A percentile compares a stretch with the other conserved stretches of the same genome.
Conservation (phyloP, 2,888 invertebrate species). For the Epiblema foenella region DNA sequence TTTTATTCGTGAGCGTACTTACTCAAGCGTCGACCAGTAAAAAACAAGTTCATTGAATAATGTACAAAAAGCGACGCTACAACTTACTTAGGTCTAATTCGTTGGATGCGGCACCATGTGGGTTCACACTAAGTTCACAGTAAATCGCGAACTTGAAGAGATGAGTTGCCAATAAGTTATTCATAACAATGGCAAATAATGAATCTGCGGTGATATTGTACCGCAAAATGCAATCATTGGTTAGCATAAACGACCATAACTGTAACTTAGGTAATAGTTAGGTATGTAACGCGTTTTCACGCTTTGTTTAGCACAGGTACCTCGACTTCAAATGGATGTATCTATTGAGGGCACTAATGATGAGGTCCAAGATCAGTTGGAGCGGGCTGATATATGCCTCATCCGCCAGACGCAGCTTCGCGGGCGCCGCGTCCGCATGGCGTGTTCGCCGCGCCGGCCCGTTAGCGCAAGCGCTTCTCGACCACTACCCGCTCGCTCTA, state of each 20-base stretch:
- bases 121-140: not conserved
- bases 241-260: not conserved
- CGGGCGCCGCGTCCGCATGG: constrained; percentile 9
- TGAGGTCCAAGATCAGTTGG: not conserved
- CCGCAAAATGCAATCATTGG: not conserved
- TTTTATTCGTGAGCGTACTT: constrained; percentile 62
- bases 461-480: constrained; percentile 47
- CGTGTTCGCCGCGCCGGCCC: constrained; percentile 34
- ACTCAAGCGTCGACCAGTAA: constrained; percentile 63
- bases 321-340: not conserved
- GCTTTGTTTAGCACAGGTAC: not conserved
- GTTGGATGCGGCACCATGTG: constrained; percentile 32
- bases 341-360: not conserved
- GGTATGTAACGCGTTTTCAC: not conserved
- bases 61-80: constrained; percentile 54
- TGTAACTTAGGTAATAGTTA: too few relatives aligned
- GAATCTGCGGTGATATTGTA: too few relatives aligned
- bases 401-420: constrained; percentile 1
- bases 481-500: constrained; percentile 37
- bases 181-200: not conserved
- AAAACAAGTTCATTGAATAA: constrained; percentile 67
- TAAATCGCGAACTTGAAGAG: not conserved
- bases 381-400: constrained; percentile 9
- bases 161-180: not conserved
- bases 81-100: constrained; percentile 41